Conservation (phyloP, 1,140 invertebrate species). For the Diplogasteroides magnus region DNA sequence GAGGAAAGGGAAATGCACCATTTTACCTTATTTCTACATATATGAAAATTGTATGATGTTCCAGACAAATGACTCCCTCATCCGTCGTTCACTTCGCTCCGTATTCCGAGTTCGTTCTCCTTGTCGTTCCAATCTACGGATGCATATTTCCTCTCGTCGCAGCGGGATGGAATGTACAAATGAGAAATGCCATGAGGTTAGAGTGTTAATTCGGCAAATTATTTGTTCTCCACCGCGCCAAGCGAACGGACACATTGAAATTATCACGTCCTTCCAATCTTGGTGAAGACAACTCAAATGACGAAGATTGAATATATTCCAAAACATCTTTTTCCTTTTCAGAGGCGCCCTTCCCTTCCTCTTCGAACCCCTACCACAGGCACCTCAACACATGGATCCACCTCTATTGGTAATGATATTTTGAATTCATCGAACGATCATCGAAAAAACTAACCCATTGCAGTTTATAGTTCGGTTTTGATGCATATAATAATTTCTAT, state of each 20-base stretch:
- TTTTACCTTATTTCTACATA: too few species aligned
- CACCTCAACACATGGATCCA: too few species aligned
- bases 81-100: slow-evolving; percentile 17
- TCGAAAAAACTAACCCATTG: neutral
- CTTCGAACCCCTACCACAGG: too few species aligned
- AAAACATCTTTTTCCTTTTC: slow-evolving; percentile 11
- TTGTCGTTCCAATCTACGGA: slow-evolving; percentile 17
- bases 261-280: neutral
- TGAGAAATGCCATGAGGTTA: slow-evolving; percentile 13
- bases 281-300: neutral
- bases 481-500: neutral
- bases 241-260: neutral
- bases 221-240: neutral
- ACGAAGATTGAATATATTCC: slow-evolving; percentile 7
- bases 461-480: neutral
- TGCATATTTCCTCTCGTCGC: slow-evolving; percentile 21
- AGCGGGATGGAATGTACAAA: slow-evolving; percentile 10
- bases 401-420: too few species aligned
- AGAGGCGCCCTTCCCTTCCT: neutral
- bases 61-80: slow-evolving; percentile 1
- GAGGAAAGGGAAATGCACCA: too few species aligned
- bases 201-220: neutral
- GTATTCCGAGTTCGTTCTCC: slow-evolving; percentile 18
- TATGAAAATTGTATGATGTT: too few species aligned
- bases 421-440: neutral